Evolutionary conservation across 2,797 vertebrate genomes (phyloP).

Genomic region (Euthynnus affinis): DNA sequence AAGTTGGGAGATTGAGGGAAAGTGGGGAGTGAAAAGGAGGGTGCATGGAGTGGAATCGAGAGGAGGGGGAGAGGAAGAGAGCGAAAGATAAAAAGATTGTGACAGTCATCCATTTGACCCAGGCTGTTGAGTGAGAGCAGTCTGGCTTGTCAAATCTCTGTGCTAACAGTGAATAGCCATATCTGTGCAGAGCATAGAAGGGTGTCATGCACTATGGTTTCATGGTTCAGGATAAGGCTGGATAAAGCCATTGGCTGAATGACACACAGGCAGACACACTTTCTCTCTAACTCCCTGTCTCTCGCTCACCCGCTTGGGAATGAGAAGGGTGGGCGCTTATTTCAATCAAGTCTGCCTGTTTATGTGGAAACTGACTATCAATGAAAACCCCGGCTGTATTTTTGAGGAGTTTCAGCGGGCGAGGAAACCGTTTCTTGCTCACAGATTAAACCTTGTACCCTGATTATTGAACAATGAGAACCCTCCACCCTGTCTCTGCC

Average conservation of each 20-base stretch:
- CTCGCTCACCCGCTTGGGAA: slow-evolving; percentile 32
- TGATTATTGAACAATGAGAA: slow-evolving; percentile 95
- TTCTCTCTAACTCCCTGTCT: slow-evolving; percentile 66
- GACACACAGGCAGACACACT: slow-evolving; percentile 82
- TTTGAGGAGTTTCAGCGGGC: slow-evolving; percentile 31
- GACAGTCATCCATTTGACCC: slow-evolving; percentile 91
- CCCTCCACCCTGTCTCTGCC: slow-evolving; percentile 54
- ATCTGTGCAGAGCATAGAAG: slow-evolving; percentile 91
- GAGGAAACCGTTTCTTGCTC: slow-evolving; percentile 85
- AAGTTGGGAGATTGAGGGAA: slow-evolving; percentile 80
- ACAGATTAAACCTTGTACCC: slow-evolving; percentile 94
- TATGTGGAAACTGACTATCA: slow-evolving; percentile 41
- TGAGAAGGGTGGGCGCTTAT: slow-evolving; percentile 43
- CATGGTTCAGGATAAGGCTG: slow-evolving; percentile 94
- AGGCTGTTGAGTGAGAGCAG: slow-evolving; percentile 97
- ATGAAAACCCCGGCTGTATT: slow-evolving; percentile 35
- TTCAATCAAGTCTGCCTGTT: slow-evolving; percentile 48
- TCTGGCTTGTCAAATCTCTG: slow-evolving; percentile 96
- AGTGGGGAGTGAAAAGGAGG: slow-evolving; percentile 76
- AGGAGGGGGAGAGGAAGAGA: slow-evolving; percentile 31
- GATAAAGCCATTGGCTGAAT: slow-evolving; percentile 92
- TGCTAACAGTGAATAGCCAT: slow-evolving; percentile 96
- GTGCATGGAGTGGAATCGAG: slow-evolving; percentile 61
- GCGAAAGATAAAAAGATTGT: slow-evolving; percentile 79
- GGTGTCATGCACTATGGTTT: slow-evolving; percentile 94